Evolutionary conservation across 2,797 vertebrate genomes (phyloP).

Genomic region (Anguilla marmorata): DNA sequence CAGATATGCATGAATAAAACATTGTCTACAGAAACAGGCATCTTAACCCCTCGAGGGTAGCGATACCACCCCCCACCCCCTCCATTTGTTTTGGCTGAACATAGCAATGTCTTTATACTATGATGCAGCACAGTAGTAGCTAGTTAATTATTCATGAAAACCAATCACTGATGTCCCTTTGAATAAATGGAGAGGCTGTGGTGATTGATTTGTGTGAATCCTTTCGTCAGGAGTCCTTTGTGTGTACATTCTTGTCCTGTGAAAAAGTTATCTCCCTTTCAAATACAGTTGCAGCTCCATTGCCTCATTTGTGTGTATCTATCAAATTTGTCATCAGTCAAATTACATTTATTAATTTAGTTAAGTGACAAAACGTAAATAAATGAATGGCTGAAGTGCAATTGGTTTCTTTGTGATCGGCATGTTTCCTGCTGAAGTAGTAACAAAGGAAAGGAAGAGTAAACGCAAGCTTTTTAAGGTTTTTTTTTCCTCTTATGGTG

Average conservation of each 20-base stretch:
- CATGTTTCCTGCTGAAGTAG: not conserved
- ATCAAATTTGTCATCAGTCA: not conserved
- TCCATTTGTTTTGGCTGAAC: not conserved
- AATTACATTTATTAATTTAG: not conserved
- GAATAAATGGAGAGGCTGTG: not conserved
- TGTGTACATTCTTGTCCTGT: not conserved
- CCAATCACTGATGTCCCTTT: not conserved
- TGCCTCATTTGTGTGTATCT: not conserved
- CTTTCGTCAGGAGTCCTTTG: not conserved
- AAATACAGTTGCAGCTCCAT: not conserved
- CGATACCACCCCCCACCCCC: not conserved
- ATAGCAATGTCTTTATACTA: slow-evolving; percentile 6
- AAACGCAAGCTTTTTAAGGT: not conserved
- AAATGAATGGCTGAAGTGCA: not conserved
- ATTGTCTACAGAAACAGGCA: not conserved
- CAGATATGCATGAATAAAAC: not conserved
- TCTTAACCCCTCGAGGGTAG: slow-evolving; percentile 6
- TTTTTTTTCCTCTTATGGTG: not conserved
- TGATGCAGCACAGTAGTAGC: not conserved
- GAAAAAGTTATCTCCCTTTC: not conserved
- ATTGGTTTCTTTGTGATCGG: not conserved
- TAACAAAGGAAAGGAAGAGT: not conserved
- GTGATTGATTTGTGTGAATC: not conserved
- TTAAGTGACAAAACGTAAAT: not conserved
- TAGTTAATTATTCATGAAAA: slow-evolving; percentile 22